Base-by-base conservation (phyloP, 2,113 vertebrate genomes). In the Triplophysa siluroides region DNA sequence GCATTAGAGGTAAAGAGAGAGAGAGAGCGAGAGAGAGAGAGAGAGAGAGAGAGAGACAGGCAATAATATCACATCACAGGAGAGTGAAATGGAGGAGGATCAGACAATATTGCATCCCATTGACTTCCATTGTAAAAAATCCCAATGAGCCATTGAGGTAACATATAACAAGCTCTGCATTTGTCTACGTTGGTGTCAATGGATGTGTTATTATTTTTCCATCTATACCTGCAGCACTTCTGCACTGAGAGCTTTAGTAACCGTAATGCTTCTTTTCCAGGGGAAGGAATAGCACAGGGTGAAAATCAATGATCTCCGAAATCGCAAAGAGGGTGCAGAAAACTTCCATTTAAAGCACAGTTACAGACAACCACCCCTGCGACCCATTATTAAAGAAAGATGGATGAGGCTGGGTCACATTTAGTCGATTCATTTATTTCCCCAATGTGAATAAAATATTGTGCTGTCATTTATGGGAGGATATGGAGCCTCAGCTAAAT, bases 341-440 rank as follows among this genome's bases (percentile, higher is more conserved):
- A 58, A 58, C 54, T 10, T 58, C 54, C n/a, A 9, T 21, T 58
- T 58, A 21, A 8, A 58, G 54, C 54, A 58, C 54, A 58, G 54
- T 58, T 5, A 58, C 13, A 8, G 58, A 45, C 41, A 62, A 45
- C 47, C 10, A 58, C 19, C 38, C 60, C 71, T 19, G 71, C 71
- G 23, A 45, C 33, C n/a, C 21, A 9, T 45, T 61, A 74, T 43
- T 43, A 61, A n/a, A 63, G 21, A 75, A 58, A 38, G 72, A 75
- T 26, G 19, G 56, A 75, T 63, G 41, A 41, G 54, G 8, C 54
- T 73, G 71, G 71, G 71, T 60, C 33, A 73, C 71, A 73, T 73
- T 73, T 6, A 75, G 4, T 45, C 8, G 21, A 47, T 63, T 63
- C 16, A 62, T 75, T 75, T 18, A 41, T 74, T 56, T 43, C 33